Conservation (phyloP, 64 coral and sea anemone species). For the Stichodactyla helianthus region DNA sequence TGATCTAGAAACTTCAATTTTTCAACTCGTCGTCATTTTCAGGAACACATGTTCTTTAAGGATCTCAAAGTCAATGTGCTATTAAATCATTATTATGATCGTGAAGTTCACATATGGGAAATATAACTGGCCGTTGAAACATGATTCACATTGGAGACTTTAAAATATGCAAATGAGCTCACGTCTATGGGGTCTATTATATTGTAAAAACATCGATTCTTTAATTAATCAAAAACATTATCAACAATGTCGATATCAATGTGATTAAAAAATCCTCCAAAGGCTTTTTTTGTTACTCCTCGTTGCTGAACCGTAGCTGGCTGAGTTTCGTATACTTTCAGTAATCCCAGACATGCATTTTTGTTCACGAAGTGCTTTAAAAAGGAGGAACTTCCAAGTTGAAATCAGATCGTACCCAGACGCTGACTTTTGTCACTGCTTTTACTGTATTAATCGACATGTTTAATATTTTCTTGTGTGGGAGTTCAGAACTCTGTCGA, state of each 20-base stretch:
- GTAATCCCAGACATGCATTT: background rate
- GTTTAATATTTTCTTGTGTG: background rate
- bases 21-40: background rate
- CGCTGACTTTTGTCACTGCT: background rate
- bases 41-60: background rate
- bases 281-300: background rate
- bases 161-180: conserved; percentile 23
- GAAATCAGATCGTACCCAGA: background rate
- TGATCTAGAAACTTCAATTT: conserved; percentile 13
- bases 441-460: background rate
- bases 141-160: background rate
- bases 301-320: background rate
- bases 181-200: background rate
- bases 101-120: background rate
- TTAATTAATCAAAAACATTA: conserved; percentile 7
- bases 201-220: background rate
- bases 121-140: background rate
- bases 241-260: background rate
- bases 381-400: background rate
- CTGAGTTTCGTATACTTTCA: background rate
- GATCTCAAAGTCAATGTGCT: background rate
- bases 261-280: background rate
- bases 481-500: background rate
- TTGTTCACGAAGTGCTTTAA: background rate
- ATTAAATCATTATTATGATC: background rate